Conservation (phyloP, 1,140 invertebrate species). For the Sitobion miscanthi region DNA sequence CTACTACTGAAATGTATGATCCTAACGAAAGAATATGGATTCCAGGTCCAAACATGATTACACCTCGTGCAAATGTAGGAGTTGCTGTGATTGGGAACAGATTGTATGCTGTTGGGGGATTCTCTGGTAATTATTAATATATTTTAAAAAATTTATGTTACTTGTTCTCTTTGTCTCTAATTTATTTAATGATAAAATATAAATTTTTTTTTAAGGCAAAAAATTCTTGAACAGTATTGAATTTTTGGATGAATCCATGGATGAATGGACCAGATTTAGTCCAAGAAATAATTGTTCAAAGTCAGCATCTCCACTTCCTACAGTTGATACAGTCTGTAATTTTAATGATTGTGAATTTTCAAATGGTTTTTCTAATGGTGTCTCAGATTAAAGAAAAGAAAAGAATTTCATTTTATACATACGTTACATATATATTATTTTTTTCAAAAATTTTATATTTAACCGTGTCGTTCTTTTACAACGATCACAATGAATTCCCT, state of each 20-base stretch:
- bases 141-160: neutral
- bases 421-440: slow-evolving; percentile 11
- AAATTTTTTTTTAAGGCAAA: slow-evolving; percentile 65
- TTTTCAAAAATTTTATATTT: neutral
- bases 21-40: slow-evolving; percentile 69
- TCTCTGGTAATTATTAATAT: slow-evolving; percentile 67
- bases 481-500: neutral
- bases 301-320: slow-evolving; percentile 42
- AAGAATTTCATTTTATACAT: neutral
- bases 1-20: slow-evolving; percentile 73
- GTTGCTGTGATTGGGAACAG: slow-evolving; percentile 73
- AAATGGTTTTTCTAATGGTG: neutral
- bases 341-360: slow-evolving; percentile 44
- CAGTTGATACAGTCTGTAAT: neutral
- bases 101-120: slow-evolving; percentile 82
- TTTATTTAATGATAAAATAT: neutral
- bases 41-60: slow-evolving; percentile 73
- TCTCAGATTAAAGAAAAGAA: neutral
- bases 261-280: slow-evolving; percentile 76
- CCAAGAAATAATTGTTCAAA: slow-evolving; percentile 57
- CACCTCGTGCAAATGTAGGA: slow-evolving; percentile 75
- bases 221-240: slow-evolving; percentile 84
- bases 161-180: neutral
- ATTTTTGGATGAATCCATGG: slow-evolving; percentile 73
- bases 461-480: neutral